Evolutionary conservation across 2,888 invertebrate genomes (phyloP).

Genomic region (Drosophila multiciliata): DNA sequence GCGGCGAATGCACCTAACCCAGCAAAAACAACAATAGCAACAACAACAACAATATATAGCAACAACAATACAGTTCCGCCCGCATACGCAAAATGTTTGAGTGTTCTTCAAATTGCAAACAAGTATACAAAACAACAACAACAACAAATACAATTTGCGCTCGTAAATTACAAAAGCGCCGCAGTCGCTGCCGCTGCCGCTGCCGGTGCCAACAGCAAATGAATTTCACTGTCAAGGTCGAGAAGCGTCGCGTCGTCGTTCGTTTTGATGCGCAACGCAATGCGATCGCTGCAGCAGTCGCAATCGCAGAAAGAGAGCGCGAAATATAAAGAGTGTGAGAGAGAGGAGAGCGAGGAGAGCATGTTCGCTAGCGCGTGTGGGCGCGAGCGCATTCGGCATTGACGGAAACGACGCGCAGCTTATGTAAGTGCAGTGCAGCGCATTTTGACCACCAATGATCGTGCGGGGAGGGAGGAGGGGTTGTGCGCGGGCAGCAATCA

Average conservation of each 20-base stretch:
- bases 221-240: constrained; percentile 84
- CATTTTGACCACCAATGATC: background rate
- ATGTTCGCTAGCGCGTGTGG: constrained; percentile 51
- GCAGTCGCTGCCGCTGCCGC: constrained; percentile 31
- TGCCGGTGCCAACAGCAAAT: constrained; percentile 57
- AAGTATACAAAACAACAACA: constrained; percentile 43
- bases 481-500: constrained; percentile 34
- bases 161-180: constrained; percentile 79
- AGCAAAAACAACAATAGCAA: constrained; percentile 26
- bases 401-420: constrained; percentile 72
- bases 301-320: constrained; percentile 5
- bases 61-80: constrained; percentile 45
- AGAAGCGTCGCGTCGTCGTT: constrained; percentile 62
- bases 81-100: constrained; percentile 76
- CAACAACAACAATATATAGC: constrained; percentile 15
- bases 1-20: constrained; percentile 70
- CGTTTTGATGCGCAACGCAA: constrained; percentile 81
- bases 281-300: constrained; percentile 63
- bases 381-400: constrained; percentile 62
- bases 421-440: constrained; percentile 62
- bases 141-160: constrained; percentile 62
- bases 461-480: background rate
- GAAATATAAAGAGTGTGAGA: background rate
- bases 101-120: constrained; percentile 67
- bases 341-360: constrained; percentile 31